These are phyloP conservation scores for Stenodema calcarata DNA, from an alignment of 2,888 invertebrate genomes.

Conservation along the genomic window DNA sequence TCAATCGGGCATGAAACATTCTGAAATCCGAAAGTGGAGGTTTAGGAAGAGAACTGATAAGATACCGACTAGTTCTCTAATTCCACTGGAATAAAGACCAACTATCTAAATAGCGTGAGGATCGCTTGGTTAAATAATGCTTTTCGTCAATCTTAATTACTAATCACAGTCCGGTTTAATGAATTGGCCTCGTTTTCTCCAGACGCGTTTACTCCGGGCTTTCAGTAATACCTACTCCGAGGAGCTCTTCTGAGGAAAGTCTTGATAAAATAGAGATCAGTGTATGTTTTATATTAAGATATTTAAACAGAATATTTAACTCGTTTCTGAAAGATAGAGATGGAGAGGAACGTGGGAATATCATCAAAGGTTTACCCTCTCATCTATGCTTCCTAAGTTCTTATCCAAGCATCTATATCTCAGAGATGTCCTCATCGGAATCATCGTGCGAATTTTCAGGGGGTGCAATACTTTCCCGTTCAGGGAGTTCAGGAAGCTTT, in stretches of 20 bases:
- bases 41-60: too few species aligned
- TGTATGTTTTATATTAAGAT: neutral
- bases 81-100: too few species aligned
- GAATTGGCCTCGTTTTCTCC: neutral
- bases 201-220: neutral
- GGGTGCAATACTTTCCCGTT: too few species aligned
- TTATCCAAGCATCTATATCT: too few species aligned
- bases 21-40: too few species aligned
- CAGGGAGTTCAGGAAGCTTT: too few species aligned
- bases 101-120: neutral
- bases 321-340: neutral
- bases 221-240: neutral
- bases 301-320: neutral
- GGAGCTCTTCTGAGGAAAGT: neutral
- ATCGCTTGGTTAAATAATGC: neutral
- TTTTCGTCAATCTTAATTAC: neutral
- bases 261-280: neutral
- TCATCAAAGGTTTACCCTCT: too few species aligned
- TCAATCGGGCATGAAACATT: too few species aligned
- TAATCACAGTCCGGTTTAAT: neutral
- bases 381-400: too few species aligned
- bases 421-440: too few species aligned
- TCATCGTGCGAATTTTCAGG: too few species aligned
- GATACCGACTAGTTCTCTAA: too few species aligned
- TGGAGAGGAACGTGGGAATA: neutral